These are phyloP conservation scores for Ametastegia equiseti DNA, from an alignment of 2,888 invertebrate species.

Conservation along the genomic window DNA sequence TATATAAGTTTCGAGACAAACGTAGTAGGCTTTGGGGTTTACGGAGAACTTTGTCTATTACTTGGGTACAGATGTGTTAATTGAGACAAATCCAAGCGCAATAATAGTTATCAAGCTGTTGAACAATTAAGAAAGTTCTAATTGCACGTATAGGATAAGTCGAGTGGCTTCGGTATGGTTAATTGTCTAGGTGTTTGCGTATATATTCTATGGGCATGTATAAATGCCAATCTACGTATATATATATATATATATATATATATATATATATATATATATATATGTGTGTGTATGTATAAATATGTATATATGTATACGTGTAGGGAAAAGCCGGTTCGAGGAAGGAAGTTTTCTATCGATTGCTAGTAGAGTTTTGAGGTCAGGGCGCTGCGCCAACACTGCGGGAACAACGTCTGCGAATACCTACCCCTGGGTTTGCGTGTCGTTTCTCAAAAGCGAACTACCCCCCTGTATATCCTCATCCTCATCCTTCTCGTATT, in stretches of 20 bases:
- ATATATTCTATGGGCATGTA: neutral
- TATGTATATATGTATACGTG: slow-evolving; percentile 35
- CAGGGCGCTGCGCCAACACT: slow-evolving; percentile 75
- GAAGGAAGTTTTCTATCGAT: slow-evolving; percentile 72
- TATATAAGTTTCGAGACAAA: neutral
- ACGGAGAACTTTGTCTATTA: neutral
- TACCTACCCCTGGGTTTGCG: slow-evolving; percentile 43
- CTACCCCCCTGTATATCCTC: neutral
- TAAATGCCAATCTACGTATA: neutral
- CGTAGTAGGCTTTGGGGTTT: neutral
- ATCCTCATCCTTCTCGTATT: neutral
- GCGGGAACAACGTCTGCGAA: slow-evolving; percentile 61
- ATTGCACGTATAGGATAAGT: neutral
- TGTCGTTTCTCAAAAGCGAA: slow-evolving; percentile 44
- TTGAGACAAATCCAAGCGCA: neutral
- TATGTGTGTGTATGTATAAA: neutral
- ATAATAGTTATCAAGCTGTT: neutral
- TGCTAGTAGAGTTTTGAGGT: slow-evolving; percentile 71
- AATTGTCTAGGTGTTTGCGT: no score
- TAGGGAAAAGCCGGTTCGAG: slow-evolving; percentile 43
- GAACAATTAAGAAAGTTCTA: neutral
- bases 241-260: slow-evolving; percentile 28
- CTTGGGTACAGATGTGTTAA: neutral
- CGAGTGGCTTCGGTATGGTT: neutral
- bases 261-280: slow-evolving; percentile 25